These are phyloP conservation scores for Glossosoma conforme DNA, from an alignment of 1,140 invertebrate genomes.

Conservation along the genomic window DNA sequence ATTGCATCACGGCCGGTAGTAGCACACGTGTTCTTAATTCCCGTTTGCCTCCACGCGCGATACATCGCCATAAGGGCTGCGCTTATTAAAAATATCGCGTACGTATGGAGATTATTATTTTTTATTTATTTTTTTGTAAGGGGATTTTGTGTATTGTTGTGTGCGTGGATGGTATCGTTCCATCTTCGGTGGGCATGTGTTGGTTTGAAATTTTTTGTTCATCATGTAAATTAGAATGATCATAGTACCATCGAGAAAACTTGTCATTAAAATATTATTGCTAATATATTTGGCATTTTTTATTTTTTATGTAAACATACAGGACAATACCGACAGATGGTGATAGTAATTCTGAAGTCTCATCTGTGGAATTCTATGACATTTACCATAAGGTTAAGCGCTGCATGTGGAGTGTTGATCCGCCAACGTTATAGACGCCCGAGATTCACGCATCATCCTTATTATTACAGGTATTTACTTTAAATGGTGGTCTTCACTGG, in stretches of 20 bases:
- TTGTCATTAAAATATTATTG: neutral
- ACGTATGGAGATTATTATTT: neutral
- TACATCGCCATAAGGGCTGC: neutral
- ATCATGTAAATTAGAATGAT: conserved; percentile 22
- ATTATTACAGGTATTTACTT: no score
- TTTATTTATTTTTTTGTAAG: neutral
- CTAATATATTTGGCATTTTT: neutral
- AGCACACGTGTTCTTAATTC: conserved; percentile 8
- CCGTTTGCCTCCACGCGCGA: conserved; percentile 1
- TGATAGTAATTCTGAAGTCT: no score
- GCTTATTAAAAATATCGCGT: conserved; percentile 4
- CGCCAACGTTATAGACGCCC: no score
- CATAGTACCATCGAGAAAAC: conserved; percentile 2
- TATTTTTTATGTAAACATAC: no score
- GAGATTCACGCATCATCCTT: no score
- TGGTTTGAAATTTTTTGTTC: conserved; percentile 18
- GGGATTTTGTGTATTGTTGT: neutral
- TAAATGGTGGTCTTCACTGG: no score
- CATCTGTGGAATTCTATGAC: no score
- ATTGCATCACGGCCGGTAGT: neutral
- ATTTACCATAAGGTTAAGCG: no score
- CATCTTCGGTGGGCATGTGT: conserved; percentile 8
- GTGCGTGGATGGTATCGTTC: neutral
- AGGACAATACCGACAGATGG: no score
- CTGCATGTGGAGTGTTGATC: no score